Evolutionary conservation across 2,888 invertebrate species (phyloP).

Genomic region (Aleiodes testaceus): DNA sequence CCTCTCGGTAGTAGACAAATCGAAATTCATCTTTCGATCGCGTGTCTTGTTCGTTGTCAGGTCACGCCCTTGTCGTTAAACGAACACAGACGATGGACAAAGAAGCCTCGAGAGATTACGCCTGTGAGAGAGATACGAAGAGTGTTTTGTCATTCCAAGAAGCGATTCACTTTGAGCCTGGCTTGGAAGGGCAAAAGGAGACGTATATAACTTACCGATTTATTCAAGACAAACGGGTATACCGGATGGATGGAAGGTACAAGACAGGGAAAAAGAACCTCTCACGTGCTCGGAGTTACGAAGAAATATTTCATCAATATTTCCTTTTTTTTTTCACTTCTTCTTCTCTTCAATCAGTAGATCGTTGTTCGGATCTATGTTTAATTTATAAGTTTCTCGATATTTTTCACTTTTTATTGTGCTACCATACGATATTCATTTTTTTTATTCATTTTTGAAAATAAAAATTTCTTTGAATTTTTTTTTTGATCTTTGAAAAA

Average conservation of each 20-base stretch:
- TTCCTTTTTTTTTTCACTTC: neutral
- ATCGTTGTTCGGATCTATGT: constrained; percentile 9
- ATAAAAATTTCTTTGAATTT: too few relatives aligned
- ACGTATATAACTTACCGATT: constrained; percentile 57
- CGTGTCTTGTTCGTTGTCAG: constrained; percentile 39
- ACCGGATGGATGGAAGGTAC: constrained; percentile 62
- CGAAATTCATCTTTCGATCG: constrained; percentile 34
- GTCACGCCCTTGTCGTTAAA: constrained; percentile 39
- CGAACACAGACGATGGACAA: constrained; percentile 24
- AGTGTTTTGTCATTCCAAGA: constrained; percentile 61
- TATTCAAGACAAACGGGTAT: constrained; percentile 62
- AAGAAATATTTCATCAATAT: constrained; percentile 22
- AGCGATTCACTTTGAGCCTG: constrained; percentile 52
- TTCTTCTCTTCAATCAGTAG: constrained; percentile 3
- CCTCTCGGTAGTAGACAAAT: constrained; percentile 21
- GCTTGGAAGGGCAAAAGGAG: constrained; percentile 29
- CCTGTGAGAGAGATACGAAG: constrained; percentile 18
- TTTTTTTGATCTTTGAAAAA: too few relatives aligned
- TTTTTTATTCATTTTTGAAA: neutral
- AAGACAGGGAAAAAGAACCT: constrained; percentile 32
- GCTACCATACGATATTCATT: neutral
- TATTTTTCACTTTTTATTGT: constrained; percentile 23
- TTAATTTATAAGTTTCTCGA: constrained; percentile 14
- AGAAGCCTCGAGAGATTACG: constrained; percentile 18
- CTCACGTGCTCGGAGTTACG: constrained; percentile 14